phyloP scores from a whole-genome alignment of 2,888 invertebrate genomes.

The Arenicola marina region DNA sequence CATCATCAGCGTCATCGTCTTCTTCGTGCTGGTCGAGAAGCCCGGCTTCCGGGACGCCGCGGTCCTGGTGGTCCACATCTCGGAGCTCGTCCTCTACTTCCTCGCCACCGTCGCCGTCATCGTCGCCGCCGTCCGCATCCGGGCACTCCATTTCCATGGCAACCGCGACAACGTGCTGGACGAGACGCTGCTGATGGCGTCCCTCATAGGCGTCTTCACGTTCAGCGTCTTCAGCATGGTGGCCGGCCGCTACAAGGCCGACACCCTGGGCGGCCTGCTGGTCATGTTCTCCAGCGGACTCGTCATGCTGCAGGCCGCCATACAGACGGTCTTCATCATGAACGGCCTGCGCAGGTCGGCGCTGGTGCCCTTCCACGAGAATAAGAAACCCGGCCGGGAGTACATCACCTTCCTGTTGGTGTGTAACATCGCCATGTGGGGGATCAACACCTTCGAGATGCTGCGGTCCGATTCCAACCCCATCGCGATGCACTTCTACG shows the following conservation, averaged over 20 bases:
- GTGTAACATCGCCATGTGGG: conserved; percentile 95
- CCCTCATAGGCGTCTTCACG: conserved; percentile 88
- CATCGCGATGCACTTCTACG: conserved; percentile 88
- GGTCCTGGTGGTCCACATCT: conserved; percentile 88
- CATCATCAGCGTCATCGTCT: conserved; percentile 77
- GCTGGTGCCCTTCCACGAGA: conserved; percentile 87
- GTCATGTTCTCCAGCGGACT: conserved; percentile 88
- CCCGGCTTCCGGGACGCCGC: conserved; percentile 80
- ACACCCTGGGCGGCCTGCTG: conserved; percentile 80
- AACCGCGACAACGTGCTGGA: conserved; percentile 41
- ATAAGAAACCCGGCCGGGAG: conserved; percentile 92
- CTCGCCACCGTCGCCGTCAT: conserved; percentile 84
- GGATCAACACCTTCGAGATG: conserved; percentile 91
- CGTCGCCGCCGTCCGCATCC: conserved; percentile 78
- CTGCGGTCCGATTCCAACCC: conserved; percentile 92
- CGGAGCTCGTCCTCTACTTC: conserved; percentile 83
- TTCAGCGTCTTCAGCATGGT: conserved; percentile 92
- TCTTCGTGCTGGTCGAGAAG: conserved; percentile 81
- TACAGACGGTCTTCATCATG: conserved; percentile 90
- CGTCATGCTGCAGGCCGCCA: conserved; percentile 87
- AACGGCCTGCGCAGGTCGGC: conserved; percentile 89
- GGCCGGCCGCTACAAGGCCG: conserved; percentile 79
- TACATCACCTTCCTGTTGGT: conserved; percentile 93
- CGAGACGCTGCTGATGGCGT: conserved; percentile 76
- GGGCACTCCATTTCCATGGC: conserved; percentile 62